Evolutionary conservation across 64 coral and sea anemone species (phyloP), one percentile per base, ranked within the genome.

Genomic region (Actinia tenebrosa): DNA sequence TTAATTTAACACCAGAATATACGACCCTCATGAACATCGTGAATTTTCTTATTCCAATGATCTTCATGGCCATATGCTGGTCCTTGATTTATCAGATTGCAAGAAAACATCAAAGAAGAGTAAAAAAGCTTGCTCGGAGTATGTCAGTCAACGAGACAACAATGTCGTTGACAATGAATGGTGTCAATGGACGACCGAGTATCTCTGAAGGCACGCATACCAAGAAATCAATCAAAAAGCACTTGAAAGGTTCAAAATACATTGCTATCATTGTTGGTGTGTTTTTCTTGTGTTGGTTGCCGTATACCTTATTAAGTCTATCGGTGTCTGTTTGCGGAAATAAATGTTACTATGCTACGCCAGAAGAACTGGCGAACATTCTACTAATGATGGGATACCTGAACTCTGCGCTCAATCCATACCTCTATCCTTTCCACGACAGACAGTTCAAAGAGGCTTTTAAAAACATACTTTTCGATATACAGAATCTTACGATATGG

Each of bases 231-330:
- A 81, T 86, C 22, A 87, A 88, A 71, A 97, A 93, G 52, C 88
- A 84, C 53, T 82, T 97, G 64, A 91, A 90, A 30, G 91, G 94
- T 10, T 97, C 91, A 1, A 92, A 92, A 44, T 97, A 93, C 86
- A 93, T 97, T n/a, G 94, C 91, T 18, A 93, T 97, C 60, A 89
- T 97, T 82, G 94, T 97, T 5, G 85, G 91, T 3, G 37, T 85
- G 30, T 97, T 97, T 77, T 97, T 93, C 64, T n/a, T 97, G 22
- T 97, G 94, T 80, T 97, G 94, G 94, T 59, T 97, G 4, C 94
- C 94, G 11, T 93, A 71, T 84, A 92, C 86, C 8, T 52, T 52
- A 16, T 64, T 77, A 4, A 92, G 91, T 78, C 55, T 92, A 18
- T 80, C 26, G 16, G 43, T 71, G 20, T 60, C 91, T 20, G 43